A percentile compares a stretch with the other conserved stretches of the same genome.
These are phyloP conservation scores for Dicrostonyx torquatus DNA, from an alignment of 2,797 vertebrate species.

Conservation along the genomic window DNA sequence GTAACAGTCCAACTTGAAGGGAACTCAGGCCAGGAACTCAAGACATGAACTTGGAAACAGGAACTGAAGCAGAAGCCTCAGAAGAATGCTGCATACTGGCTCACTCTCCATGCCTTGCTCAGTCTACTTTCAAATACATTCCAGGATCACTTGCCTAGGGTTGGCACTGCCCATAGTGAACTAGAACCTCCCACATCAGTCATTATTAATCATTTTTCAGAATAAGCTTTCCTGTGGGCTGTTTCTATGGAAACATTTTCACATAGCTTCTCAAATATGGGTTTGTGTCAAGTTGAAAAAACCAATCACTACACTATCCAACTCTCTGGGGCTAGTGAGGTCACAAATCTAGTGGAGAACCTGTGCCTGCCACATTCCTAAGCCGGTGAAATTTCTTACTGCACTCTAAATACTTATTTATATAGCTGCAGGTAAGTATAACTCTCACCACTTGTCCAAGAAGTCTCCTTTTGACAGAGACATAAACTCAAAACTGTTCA, in stretches of 20 bases:
- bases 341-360: background rate
- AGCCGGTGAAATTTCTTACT: background rate
- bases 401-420: background rate
- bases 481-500: background rate
- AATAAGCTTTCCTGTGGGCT: background rate
- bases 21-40: background rate
- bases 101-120: background rate
- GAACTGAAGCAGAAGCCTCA: background rate
- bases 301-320: background rate
- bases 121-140: background rate
- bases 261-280: background rate
- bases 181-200: background rate
- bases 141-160: background rate
- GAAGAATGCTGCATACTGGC: background rate
- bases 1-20: background rate
- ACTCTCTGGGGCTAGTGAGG: background rate
- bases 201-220: background rate
- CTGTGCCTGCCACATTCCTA: background rate
- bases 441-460: background rate
- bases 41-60: background rate
- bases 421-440: background rate
- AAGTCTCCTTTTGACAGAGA: background rate
- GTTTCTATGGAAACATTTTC: background rate
- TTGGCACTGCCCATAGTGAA: background rate
- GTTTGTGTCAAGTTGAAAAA: background rate